Base-by-base conservation (phyloP, 2,113 vertebrate species). In the Myrmecobius fasciatus region DNA sequence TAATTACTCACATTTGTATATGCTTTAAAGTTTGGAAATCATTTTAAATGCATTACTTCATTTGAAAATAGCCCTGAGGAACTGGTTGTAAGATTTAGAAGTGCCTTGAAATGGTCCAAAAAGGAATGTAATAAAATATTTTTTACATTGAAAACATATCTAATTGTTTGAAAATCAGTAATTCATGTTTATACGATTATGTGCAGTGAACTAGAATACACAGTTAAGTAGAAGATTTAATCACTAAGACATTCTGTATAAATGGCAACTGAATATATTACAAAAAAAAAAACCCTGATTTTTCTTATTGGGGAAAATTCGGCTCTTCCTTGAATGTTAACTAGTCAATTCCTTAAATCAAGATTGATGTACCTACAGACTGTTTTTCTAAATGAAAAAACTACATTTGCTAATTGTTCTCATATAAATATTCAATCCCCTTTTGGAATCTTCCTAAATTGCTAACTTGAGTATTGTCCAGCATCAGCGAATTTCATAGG, bases 401-500 rank as follows among this genome's bases (percentile, higher is more conserved):
- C 92, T 95, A 90, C 52, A 91, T 97, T 92, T 93, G 56, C 91
- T 97, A 97, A 97, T 97, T 97, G 96, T 93, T 96, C 96, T 93
- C 96, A 97, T 92, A 95, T 97, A 96, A 96, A 94, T 91, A 92
- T 92, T 95, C 93, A 94, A 60, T 95, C 89, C 52, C 17, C 89
- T 96, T 96, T 96, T 92, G 95, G 54, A 96, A 92, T 95, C 91
- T 96, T 91, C 92, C 92, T 96, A 97, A 97, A 97, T 97, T 97
- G 96, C 89, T 53, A 94, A 43, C 91, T 95, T 95, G 92, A 83
- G 95, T 95, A 95, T 93, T 97, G 94, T 94, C 95, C 91, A 94
- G 97, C 96, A 97, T 94, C 96, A 95, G 93, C 96, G 95, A 96
- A 96, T 97, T 97, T 97, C 97, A 97, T 94, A 95, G 95, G 95